A percentile compares a stretch with the other conserved stretches of the same genome.
Conservation (phyloP, 2,888 invertebrate genomes). For the Globia sparganii region DNA sequence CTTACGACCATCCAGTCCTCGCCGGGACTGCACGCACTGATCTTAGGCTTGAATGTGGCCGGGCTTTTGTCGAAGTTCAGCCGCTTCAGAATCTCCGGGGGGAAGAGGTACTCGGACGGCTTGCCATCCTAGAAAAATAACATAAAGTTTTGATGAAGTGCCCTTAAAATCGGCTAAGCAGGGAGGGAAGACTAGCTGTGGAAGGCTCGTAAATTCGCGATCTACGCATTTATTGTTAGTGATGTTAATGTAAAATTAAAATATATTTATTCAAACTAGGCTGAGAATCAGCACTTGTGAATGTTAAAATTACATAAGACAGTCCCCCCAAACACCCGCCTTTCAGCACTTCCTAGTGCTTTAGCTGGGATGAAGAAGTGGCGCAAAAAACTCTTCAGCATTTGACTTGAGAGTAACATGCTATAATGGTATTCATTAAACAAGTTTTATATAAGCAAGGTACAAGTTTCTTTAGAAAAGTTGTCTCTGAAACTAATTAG, state of each 20-base stretch:
- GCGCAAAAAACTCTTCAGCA: background rate
- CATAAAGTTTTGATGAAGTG: background rate
- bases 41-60: constrained; percentile 92
- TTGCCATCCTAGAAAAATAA: constrained; percentile 80
- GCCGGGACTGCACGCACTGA: constrained; percentile 93
- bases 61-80: constrained; percentile 92
- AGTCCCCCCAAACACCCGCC: background rate
- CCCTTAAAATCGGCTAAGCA: background rate
- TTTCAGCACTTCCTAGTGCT: background rate
- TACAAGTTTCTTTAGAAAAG: background rate
- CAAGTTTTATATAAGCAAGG: background rate
- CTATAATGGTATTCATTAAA: background rate
- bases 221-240: background rate
- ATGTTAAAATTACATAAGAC: background rate
- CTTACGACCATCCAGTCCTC: constrained; percentile 94
- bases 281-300: background rate
- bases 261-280: background rate
- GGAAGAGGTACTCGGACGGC: constrained; percentile 90
- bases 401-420: background rate
- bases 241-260: background rate
- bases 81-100: constrained; percentile 91
- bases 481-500: background rate
- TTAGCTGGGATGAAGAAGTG: background rate
- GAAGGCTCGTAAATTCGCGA: too few species aligned
- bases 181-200: background rate